phyloP scores from a whole-genome alignment of 2,113 vertebrate species.

The Ibidorhyncha struthersii region DNA sequence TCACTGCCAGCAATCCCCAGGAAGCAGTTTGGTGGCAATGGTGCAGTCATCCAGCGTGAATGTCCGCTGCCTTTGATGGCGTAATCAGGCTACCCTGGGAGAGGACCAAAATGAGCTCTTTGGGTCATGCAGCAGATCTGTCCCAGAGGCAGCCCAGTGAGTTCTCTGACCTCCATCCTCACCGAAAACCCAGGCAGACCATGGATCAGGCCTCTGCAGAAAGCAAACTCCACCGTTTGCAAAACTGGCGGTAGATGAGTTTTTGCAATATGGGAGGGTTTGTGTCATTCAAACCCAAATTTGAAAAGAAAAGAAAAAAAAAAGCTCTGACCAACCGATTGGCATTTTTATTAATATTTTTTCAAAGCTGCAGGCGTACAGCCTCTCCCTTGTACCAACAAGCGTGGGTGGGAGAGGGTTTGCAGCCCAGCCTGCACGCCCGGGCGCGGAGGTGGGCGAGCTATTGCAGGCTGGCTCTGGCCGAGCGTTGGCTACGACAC shows the following conservation, averaged over 20 bases:
- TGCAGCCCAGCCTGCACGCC: not conserved
- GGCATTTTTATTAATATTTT: not conserved
- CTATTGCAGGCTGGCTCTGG: not conserved
- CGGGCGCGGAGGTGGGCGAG: not conserved
- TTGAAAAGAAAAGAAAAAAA: not conserved
- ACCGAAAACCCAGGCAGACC: not conserved
- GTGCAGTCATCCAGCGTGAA: fast-evolving
- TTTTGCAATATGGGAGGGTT: not conserved
- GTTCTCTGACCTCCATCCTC: not conserved
- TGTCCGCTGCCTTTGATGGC: not conserved
- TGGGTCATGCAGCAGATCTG: not conserved
- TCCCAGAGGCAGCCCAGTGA: not conserved
- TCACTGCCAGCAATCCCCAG: not conserved
- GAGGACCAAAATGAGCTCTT: not conserved
- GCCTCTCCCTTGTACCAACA: constrained; percentile 21
- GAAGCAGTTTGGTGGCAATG: not conserved
- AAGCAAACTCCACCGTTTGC: not conserved
- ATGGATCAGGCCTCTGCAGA: not conserved
- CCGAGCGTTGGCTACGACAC: not conserved
- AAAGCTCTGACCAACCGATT: not conserved
- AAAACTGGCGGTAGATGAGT: fast-evolving
- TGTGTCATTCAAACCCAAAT: not conserved
- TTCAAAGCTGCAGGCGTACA: not conserved
- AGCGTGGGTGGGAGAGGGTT: constrained; percentile 6
- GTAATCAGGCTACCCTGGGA: fast-evolving